phyloP scores from a whole-genome alignment of 2,888 invertebrate genomes.

The Limnephilus auricula region DNA sequence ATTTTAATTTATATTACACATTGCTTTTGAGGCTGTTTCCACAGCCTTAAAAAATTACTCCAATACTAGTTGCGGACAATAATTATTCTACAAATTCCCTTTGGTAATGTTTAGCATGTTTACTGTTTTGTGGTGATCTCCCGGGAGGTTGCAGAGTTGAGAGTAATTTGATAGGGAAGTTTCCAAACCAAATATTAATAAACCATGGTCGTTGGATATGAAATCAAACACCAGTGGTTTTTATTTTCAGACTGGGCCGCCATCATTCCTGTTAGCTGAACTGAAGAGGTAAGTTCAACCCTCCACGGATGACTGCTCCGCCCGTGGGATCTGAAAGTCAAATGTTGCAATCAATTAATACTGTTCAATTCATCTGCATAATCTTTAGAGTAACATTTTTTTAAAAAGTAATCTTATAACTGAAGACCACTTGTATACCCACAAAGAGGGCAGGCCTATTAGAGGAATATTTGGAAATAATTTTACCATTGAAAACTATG shows the following conservation, averaged over 20 bases:
- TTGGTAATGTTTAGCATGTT: neutral
- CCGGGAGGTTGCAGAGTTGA: neutral
- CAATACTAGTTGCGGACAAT: neutral
- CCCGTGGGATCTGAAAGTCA: neutral
- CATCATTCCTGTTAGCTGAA: slow-evolving; percentile 66
- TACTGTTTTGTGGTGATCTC: neutral
- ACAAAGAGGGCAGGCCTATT: neutral
- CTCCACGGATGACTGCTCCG: slow-evolving; percentile 1
- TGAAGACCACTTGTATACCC: neutral
- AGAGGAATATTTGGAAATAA: neutral
- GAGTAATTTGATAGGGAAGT: slow-evolving; percentile 15
- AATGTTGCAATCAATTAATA: neutral
- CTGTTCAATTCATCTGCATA: neutral
- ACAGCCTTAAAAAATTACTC: neutral
- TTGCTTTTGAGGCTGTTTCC: neutral
- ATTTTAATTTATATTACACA: too few relatives aligned
- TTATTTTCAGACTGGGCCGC: slow-evolving; percentile 86
- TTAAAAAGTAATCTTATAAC: neutral
- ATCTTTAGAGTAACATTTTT: neutral
- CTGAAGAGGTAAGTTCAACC: slow-evolving; percentile 42
- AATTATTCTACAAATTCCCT: neutral
- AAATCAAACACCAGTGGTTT: slow-evolving; percentile 95
- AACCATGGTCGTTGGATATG: slow-evolving; percentile 80
- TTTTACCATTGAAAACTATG: too few relatives aligned
- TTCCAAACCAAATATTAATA: slow-evolving; percentile 77